Evolutionary conservation across 2,113 vertebrate genomes (phyloP).

Genomic region (Delphinus delphis): DNA sequence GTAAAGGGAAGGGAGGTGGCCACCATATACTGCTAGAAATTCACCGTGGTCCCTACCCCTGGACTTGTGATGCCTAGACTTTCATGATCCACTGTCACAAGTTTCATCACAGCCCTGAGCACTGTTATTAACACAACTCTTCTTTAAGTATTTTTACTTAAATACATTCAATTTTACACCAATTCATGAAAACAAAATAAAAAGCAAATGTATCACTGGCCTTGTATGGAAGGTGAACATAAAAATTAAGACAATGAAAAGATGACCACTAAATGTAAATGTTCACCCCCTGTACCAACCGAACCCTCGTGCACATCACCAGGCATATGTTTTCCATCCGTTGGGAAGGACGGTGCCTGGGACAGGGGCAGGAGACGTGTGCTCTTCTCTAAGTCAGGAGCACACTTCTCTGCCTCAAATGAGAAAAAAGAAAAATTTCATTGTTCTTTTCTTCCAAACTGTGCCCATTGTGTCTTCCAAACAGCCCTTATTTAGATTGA

Average conservation of each 20-base stretch:
- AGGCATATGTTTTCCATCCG: rapidly evolving
- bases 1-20: neutral
- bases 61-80: neutral
- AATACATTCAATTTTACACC: neutral
- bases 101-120: neutral
- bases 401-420: neutral
- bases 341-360: rapidly evolving
- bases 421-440: too few relatives aligned
- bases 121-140: too few relatives aligned
- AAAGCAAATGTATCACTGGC: neutral
- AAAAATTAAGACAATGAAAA: neutral
- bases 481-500: neutral
- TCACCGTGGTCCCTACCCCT: too few relatives aligned
- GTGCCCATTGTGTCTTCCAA: neutral
- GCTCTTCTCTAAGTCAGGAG: neutral
- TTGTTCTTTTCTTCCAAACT: neutral
- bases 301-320: rapidly evolving
- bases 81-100: neutral
- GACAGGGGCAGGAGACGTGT: rapidly evolving
- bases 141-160: neutral
- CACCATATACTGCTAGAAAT: neutral
- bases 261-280: neutral
- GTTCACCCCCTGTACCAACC: rapidly evolving
- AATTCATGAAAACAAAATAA: neutral
- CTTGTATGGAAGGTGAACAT: neutral